Evolutionary conservation across 2,113 vertebrate species (phyloP).

Genomic region (Pardalotus punctatus): DNA sequence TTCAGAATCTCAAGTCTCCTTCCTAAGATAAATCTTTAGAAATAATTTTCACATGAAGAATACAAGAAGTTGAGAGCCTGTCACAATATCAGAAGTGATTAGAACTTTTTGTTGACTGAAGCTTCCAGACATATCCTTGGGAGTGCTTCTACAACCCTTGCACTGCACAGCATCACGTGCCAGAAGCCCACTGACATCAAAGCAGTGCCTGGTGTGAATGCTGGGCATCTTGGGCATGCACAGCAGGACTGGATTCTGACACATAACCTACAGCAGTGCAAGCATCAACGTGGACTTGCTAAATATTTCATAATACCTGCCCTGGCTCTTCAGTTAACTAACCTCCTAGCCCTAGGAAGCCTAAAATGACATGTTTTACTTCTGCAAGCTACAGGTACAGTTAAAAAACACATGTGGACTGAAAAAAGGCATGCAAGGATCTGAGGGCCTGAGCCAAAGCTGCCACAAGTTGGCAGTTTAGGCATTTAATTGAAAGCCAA

Average conservation of each 20-base stretch:
- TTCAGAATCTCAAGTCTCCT: not conserved
- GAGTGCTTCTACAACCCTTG: not conserved
- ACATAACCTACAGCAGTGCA: not conserved
- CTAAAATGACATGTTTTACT: not conserved
- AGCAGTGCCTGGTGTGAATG: not conserved
- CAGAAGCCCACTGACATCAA: not conserved
- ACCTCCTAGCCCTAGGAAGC: not conserved
- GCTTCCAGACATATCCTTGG: not conserved
- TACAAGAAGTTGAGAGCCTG: rapidly evolving
- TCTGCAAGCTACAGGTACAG: not conserved
- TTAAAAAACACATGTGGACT: not conserved
- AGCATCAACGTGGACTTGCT: not conserved
- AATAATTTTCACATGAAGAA: not conserved
- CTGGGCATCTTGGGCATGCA: not conserved
- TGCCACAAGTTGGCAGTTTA: not conserved
- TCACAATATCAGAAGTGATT: not conserved
- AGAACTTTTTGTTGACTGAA: not conserved
- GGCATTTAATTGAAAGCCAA: not conserved
- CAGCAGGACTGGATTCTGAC: not conserved
- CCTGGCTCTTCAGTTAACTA: not conserved
- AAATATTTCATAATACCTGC: not conserved
- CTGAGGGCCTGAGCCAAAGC: not conserved
- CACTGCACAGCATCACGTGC: rapidly evolving
- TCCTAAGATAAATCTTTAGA: not conserved
- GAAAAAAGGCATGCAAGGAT: not conserved